Evolutionary conservation across 2,888 invertebrate species (phyloP).

Genomic region (Apomyelois bistriatella): DNA sequence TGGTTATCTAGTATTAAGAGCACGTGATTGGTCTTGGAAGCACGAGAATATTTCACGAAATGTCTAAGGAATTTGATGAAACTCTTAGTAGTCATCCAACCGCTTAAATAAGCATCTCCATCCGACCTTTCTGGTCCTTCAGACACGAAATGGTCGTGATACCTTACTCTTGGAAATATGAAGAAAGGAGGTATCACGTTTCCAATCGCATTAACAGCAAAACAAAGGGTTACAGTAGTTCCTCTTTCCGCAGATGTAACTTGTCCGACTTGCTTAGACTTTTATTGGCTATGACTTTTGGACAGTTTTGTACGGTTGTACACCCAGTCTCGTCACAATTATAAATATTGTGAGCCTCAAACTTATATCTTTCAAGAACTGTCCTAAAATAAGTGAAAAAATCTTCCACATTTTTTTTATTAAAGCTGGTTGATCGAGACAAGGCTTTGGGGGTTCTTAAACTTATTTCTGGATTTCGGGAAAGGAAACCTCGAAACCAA

Average conservation of each 20-base stretch:
- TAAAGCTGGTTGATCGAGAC: no score
- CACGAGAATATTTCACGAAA: not conserved
- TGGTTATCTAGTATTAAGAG: not conserved
- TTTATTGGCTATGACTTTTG: not conserved
- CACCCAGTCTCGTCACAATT: slow-evolving; percentile 18
- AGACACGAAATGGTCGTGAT: not conserved
- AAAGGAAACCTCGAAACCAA: slow-evolving; percentile 15
- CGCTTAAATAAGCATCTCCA: not conserved
- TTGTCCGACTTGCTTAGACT: not conserved
- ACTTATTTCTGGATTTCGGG: slow-evolving; percentile 9
- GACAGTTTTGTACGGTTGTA: slow-evolving; percentile 17
- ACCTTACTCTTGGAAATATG: not conserved
- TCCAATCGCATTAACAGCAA: slow-evolving; percentile 14
- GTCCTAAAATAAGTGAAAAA: no score
- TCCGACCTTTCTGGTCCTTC: not conserved
- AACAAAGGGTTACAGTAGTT: slow-evolving; percentile 10
- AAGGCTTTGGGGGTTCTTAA: no score
- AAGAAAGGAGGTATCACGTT: not conserved
- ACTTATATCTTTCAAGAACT: not conserved
- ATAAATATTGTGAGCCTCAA: slow-evolving; percentile 15
- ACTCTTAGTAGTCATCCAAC: not conserved
- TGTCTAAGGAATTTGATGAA: not conserved
- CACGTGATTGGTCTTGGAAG: not conserved
- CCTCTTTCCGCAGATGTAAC: not conserved
- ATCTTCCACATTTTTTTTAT: no score